Evolutionary conservation across 64 coral and sea anemone genomes (phyloP).

Genomic region (Pocillopora damicornis): DNA sequence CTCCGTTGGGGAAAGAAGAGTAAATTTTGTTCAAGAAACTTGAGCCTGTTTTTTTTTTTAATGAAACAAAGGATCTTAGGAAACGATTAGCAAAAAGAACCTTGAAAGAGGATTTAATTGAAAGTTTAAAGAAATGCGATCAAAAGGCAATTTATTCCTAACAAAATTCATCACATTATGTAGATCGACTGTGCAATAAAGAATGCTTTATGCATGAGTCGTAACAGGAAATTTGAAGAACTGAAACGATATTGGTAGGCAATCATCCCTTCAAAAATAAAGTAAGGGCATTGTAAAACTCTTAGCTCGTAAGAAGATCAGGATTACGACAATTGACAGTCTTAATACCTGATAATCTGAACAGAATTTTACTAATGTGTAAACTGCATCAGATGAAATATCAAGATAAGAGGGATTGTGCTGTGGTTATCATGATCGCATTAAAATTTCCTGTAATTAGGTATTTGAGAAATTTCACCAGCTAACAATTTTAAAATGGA

Average conservation of each 20-base stretch:
- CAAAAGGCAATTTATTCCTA: neutral
- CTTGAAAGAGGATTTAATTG: neutral
- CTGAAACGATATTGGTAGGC: neutral
- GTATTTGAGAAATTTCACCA: too few species aligned
- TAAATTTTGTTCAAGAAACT: neutral
- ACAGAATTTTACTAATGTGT: neutral
- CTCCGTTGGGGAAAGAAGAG: neutral
- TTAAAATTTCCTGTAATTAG: too few species aligned
- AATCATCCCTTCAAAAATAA: neutral
- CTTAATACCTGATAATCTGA: neutral
- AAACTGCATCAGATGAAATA: neutral
- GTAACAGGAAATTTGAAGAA: too few species aligned
- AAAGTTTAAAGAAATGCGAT: neutral
- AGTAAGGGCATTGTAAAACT: neutral
- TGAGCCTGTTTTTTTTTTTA: neutral
- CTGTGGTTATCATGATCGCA: neutral
- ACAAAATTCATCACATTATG: neutral
- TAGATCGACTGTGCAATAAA: too few species aligned
- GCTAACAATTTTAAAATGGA: too few species aligned
- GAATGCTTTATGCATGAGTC: too few species aligned
- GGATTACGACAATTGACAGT: neutral
- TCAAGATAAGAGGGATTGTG: neutral
- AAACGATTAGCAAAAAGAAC: neutral
- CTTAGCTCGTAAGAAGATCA: neutral
- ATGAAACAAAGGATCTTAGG: neutral